phyloP scores from a whole-genome alignment of 2,888 invertebrate genomes.

The Calliphora vomitoria region DNA sequence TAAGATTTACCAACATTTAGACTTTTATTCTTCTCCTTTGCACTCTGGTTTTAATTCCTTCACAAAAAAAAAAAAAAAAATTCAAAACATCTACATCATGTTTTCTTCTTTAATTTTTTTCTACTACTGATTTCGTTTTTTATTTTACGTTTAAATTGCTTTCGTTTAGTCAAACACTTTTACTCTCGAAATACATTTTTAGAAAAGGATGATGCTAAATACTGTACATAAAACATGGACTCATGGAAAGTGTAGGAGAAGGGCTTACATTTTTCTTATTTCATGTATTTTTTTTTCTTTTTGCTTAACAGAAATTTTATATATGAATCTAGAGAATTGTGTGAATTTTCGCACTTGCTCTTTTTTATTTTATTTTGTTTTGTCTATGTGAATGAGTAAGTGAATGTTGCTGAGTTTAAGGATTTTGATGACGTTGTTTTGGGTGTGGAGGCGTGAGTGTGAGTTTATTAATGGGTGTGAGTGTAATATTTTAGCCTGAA shows the following conservation, averaged over 20 bases:
- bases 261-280: conserved; percentile 3
- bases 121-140: conserved; percentile 4
- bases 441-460: conserved; percentile 27
- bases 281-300: conserved; percentile 19
- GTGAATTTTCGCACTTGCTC: conserved; percentile 70
- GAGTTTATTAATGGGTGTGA: neutral
- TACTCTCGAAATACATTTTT: conserved; percentile 37
- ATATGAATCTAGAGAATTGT: conserved; percentile 64
- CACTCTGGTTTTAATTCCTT: conserved; percentile 18
- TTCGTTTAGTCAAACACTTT: conserved; percentile 63
- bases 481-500: conserved; percentile 43
- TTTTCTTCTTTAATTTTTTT: neutral
- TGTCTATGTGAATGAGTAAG: neutral
- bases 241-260: neutral
- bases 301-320: conserved; percentile 24
- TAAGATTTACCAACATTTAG: conserved; percentile 40
- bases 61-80: neutral
- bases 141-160: conserved; percentile 56
- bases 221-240: conserved; percentile 1
- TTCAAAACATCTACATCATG: neutral
- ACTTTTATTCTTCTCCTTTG: conserved; percentile 16
- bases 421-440: conserved; percentile 8
- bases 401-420: neutral
- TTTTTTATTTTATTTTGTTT: conserved; percentile 17
- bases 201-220: conserved; percentile 36